Evolutionary conservation across 2,113 vertebrate species (phyloP).

Genomic region (Zingel zingel): DNA sequence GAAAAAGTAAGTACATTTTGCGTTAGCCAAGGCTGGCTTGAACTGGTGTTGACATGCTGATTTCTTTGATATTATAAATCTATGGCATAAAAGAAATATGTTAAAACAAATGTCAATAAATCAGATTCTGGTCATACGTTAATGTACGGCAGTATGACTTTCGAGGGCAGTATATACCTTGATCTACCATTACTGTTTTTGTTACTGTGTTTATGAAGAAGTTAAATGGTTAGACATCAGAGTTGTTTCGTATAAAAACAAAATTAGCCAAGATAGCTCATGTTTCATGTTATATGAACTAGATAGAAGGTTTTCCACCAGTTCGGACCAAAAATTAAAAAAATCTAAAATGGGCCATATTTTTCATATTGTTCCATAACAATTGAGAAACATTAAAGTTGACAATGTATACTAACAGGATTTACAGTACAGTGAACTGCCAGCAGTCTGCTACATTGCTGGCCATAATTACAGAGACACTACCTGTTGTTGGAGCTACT

Average conservation of each 20-base stretch:
- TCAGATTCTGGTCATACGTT: too few species aligned
- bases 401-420: not conserved
- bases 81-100: too few species aligned
- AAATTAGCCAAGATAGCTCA: not conserved
- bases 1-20: too few species aligned
- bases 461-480: constrained; percentile 23
- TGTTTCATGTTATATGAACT: not conserved
- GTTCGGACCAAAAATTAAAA: not conserved
- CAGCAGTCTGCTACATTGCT: not conserved
- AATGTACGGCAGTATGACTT: too few species aligned
- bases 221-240: not conserved
- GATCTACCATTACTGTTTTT: too few species aligned
- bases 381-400: not conserved
- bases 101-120: too few species aligned
- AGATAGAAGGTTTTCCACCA: too few species aligned
- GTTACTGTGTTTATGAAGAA: too few species aligned
- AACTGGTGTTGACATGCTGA: too few species aligned
- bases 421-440: not conserved
- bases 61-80: too few species aligned
- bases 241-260: not conserved
- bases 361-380: not conserved
- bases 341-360: not conserved
- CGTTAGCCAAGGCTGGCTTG: too few species aligned
- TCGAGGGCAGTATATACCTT: too few species aligned
- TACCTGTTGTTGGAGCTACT: constrained; percentile 40